phyloP scores from a whole-genome alignment of 2,888 invertebrate genomes.

The Phrixothrix hirtus region DNA sequence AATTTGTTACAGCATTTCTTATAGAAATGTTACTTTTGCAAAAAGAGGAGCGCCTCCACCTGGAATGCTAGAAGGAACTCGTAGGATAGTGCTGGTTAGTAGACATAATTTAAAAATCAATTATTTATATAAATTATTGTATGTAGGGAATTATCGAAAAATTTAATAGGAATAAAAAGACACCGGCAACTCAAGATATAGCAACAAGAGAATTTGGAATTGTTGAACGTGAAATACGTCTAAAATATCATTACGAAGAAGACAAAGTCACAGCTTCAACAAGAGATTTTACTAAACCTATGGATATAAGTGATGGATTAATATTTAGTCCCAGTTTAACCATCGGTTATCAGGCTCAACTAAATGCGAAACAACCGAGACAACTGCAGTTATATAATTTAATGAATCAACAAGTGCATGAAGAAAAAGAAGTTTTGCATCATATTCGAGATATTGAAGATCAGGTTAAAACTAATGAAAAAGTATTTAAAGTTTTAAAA shows the following conservation, averaged over 20 bases:
- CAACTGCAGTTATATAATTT: constrained; percentile 67
- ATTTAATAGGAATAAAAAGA: constrained; percentile 61
- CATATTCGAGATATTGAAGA: constrained; percentile 60
- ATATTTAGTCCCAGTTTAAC: constrained; percentile 67
- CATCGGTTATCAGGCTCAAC: constrained; percentile 70
- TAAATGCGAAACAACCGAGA: constrained; percentile 62
- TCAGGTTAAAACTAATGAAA: constrained; percentile 39
- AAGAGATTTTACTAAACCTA: constrained; percentile 69
- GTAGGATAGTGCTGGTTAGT: constrained; percentile 50
- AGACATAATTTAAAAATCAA: neutral
- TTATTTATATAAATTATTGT: too few relatives aligned
- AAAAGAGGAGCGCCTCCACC: constrained; percentile 44
- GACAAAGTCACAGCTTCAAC: constrained; percentile 66
- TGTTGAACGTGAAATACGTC: constrained; percentile 62
- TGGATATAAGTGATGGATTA: constrained; percentile 71
- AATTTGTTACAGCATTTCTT: constrained; percentile 44
- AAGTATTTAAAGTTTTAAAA: neutral
- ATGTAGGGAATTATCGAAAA: constrained; percentile 68
- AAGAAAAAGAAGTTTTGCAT: constrained; percentile 64
- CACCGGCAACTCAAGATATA: constrained; percentile 66
- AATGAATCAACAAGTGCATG: constrained; percentile 64
- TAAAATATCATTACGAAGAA: constrained; percentile 67
- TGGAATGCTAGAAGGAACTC: constrained; percentile 43
- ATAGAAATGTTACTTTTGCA: constrained; percentile 53
- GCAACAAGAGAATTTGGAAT: constrained; percentile 68